phyloP scores from a whole-genome alignment of 2,888 invertebrate species.

The Xanthia togata region DNA sequence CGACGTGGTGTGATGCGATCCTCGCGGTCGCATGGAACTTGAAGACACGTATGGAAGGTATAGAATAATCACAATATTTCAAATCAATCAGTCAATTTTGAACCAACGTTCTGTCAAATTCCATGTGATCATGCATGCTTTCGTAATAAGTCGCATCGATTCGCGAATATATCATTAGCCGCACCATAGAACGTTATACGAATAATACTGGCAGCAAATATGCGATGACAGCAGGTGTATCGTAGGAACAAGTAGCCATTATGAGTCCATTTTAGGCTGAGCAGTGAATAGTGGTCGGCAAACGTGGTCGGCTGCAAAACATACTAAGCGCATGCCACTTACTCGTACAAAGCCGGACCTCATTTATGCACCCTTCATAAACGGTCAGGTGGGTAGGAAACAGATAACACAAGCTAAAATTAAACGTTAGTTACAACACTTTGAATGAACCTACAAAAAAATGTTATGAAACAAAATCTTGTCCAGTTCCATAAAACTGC shows the following conservation, averaged over 20 bases:
- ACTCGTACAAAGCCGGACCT: constrained; percentile 74
- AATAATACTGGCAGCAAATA: constrained; percentile 84
- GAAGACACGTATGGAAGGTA: constrained; percentile 63
- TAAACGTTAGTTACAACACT: constrained; percentile 47
- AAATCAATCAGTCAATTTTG: constrained; percentile 31
- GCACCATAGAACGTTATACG: constrained; percentile 77
- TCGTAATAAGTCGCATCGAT: constrained; percentile 57
- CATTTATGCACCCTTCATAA: constrained; percentile 89
- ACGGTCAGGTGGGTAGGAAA: constrained; percentile 84
- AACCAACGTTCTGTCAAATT: constrained; percentile 70
- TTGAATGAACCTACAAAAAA: constrained; percentile 43
- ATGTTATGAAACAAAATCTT: constrained; percentile 45
- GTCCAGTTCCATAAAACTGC: constrained; percentile 61
- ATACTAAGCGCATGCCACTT: constrained; percentile 76
- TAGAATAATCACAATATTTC: constrained; percentile 41
- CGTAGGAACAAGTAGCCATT: constrained; percentile 87
- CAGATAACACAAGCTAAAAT: constrained; percentile 66
- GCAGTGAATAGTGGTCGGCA: constrained; percentile 83
- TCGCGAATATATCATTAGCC: constrained; percentile 61
- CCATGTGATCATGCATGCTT: constrained; percentile 74
- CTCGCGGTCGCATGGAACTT: constrained; percentile 67
- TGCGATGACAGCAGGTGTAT: constrained; percentile 86
- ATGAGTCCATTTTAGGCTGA: constrained; percentile 89
- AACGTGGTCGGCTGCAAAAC: constrained; percentile 83
- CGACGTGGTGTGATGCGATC: constrained; percentile 61